These are phyloP conservation scores for Nicator chloris DNA, from an alignment of 2,113 vertebrate genomes.

Conservation along the genomic window DNA sequence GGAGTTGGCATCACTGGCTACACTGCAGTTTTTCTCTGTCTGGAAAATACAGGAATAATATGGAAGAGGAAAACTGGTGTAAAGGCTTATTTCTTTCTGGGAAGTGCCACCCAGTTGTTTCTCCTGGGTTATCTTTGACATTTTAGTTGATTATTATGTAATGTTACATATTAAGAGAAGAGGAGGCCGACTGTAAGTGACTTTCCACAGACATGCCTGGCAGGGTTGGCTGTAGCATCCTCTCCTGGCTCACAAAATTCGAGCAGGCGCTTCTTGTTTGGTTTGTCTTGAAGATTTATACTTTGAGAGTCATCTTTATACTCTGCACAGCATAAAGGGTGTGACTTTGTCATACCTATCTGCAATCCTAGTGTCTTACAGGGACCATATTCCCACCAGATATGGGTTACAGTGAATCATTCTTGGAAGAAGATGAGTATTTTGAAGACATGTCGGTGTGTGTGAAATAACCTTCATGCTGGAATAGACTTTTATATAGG, in stretches of 20 bases:
- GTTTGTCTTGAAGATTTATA: neutral
- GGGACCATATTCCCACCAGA: neutral
- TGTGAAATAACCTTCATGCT: neutral
- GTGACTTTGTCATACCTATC: neutral
- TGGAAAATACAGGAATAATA: neutral
- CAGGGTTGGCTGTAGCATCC: neutral
- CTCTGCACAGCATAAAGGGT: neutral
- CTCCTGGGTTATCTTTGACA: neutral
- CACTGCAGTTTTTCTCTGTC: neutral
- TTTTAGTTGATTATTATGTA: neutral
- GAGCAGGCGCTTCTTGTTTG: neutral
- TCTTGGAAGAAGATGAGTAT: neutral
- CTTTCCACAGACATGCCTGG: neutral
- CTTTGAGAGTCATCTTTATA: neutral
- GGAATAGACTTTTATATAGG: neutral
- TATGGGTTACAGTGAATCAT: neutral
- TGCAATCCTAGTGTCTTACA: neutral
- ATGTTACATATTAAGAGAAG: neutral
- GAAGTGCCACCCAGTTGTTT: accelerated
- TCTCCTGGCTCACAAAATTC: neutral
- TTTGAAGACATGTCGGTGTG: neutral
- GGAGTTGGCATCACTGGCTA: neutral
- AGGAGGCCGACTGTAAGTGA: neutral
- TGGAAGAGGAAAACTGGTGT: neutral
- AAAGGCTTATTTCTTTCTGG: neutral